Percentiles rank a stretch among this genome's conserved stretches.
These are phyloP conservation scores for Enteromius trimaculatus DNA, from an alignment of 2,797 vertebrate species.

Conservation along the genomic window DNA sequence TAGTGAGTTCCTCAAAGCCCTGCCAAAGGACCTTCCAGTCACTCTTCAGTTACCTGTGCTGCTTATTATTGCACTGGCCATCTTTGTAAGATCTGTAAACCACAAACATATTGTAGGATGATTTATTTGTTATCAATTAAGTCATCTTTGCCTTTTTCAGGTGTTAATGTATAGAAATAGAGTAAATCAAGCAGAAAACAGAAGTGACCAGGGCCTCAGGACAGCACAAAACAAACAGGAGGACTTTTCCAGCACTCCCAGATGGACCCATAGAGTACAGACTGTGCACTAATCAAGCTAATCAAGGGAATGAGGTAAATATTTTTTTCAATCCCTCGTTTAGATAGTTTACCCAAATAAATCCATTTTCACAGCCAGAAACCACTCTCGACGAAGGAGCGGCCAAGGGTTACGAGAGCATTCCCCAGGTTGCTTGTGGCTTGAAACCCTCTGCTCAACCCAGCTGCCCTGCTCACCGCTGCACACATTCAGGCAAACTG, in stretches of 20 bases:
- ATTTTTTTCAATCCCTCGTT: too few relatives aligned
- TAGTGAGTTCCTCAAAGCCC: constrained; percentile 88
- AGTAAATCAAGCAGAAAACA: background rate
- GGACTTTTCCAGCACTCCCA: constrained; percentile 32
- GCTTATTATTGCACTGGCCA: constrained; percentile 73
- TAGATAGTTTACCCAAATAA: too few relatives aligned
- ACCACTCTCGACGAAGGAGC: too few relatives aligned
- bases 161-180: constrained; percentile 64
- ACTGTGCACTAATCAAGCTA: constrained; percentile 56
- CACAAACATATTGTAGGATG: background rate
- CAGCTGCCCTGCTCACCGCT: too few relatives aligned
- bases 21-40: constrained; percentile 90
- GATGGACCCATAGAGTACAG: constrained; percentile 57
- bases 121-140: background rate
- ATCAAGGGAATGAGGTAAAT: constrained; percentile 33
- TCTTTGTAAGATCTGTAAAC: constrained; percentile 77
- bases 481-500: too few relatives aligned
- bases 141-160: constrained; percentile 53
- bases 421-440: too few relatives aligned
- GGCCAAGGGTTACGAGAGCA: too few relatives aligned
- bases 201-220: background rate
- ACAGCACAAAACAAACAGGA: background rate
- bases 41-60: constrained; percentile 88
- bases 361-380: too few relatives aligned
- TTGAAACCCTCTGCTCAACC: too few relatives aligned